phyloP scores from a whole-genome alignment of 1,140 invertebrate genomes.

The Contarinia nasturtii region DNA sequence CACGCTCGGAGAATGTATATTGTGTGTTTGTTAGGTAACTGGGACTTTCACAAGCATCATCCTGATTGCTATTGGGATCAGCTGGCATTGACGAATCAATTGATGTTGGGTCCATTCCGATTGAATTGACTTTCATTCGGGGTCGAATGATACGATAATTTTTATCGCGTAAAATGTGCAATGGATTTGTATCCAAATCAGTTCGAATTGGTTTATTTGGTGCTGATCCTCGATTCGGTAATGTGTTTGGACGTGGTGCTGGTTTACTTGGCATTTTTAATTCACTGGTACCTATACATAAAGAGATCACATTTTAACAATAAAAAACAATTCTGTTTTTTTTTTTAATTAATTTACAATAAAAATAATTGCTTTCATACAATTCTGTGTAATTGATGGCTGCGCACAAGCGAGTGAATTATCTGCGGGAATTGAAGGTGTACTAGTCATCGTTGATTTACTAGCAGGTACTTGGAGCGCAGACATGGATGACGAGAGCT shows the following conservation, averaged over 20 bases:
- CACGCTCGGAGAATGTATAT: neutral
- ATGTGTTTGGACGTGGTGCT: constrained; percentile 17
- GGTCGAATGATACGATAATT: constrained; percentile 4
- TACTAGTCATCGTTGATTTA: too few relatives aligned
- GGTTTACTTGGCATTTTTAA: constrained; percentile 7
- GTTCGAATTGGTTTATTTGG: constrained; percentile 2
- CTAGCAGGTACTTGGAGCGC: too few relatives aligned
- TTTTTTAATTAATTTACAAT: too few relatives aligned
- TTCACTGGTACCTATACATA: constrained; percentile 1
- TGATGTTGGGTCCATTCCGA: constrained; percentile 1
- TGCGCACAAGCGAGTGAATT: too few relatives aligned
- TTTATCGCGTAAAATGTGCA: constrained; percentile 2
- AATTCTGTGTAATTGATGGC: too few relatives aligned
- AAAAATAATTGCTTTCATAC: too few relatives aligned
- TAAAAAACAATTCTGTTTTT: too few relatives aligned
- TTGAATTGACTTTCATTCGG: neutral
- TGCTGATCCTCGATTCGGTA: constrained; percentile 13
- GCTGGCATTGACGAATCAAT: constrained; percentile 5
- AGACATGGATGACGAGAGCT: too few relatives aligned
- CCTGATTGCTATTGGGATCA: constrained; percentile 2
- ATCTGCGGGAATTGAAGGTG: too few relatives aligned
- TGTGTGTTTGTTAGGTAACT: constrained; percentile 13
- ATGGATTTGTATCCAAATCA: constrained; percentile 3
- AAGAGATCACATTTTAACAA: too few relatives aligned
- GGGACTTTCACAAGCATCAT: constrained; percentile 17